Conservation (phyloP, 1,140 invertebrate genomes). For the Neotoxoptera formosana region DNA sequence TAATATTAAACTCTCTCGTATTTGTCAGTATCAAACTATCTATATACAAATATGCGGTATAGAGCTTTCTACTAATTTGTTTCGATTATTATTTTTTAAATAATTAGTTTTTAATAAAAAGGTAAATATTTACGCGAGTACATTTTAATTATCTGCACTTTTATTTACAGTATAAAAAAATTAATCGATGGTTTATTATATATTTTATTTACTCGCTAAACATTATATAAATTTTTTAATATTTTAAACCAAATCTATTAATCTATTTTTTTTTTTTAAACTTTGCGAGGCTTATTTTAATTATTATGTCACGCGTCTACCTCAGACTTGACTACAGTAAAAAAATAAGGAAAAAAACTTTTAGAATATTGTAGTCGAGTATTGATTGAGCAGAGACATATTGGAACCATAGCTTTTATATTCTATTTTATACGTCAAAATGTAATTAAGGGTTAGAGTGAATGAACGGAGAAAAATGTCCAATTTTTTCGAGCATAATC, state of each 20-base stretch:
- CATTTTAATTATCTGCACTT: no score
- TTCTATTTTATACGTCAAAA: slow-evolving; percentile 11
- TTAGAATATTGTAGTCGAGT: not conserved
- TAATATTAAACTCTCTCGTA: no score
- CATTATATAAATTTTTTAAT: not conserved
- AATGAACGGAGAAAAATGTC: not conserved
- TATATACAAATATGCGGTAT: no score
- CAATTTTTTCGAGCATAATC: slow-evolving; percentile 10
- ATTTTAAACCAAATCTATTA: not conserved
- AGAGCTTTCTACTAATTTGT: no score
- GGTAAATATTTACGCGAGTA: no score
- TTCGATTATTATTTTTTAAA: not conserved
- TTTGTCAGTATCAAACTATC: no score
- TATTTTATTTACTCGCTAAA: no score
- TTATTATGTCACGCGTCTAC: not conserved
- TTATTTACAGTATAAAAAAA: no score
- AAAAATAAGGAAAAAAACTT: not conserved
- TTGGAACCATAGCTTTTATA: slow-evolving; percentile 6
- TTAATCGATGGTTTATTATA: no score
- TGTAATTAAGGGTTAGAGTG: not conserved
- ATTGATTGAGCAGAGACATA: slow-evolving; percentile 20
- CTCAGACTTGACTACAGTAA: not conserved
- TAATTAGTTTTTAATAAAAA: not conserved
- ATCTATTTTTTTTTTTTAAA: not conserved
- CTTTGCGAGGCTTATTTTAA: not conserved